Percentiles rank a stretch among this genome's conserved stretches.
phyloP scores from a whole-genome alignment of 2,113 vertebrate species.

The Erythrocercus mccallii region DNA sequence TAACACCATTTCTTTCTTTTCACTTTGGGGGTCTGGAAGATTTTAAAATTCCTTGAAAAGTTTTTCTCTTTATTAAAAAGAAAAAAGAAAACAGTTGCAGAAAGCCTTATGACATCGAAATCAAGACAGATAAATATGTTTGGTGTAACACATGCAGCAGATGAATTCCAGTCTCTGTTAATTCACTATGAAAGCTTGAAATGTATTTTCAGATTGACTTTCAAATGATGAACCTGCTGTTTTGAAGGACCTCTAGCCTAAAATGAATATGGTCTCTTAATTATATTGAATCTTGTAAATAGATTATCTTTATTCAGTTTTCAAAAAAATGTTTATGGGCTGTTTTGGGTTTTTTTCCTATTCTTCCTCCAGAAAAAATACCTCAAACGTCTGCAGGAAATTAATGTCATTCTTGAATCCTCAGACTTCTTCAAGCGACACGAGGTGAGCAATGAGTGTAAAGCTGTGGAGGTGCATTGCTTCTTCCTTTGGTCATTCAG shows the following conservation, averaged over 20 bases:
- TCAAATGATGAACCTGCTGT: background rate
- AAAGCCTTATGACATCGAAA: background rate
- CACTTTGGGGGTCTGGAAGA: background rate
- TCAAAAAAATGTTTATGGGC: background rate
- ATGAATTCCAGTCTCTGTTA: background rate
- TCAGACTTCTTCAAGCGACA: conserved; percentile 93
- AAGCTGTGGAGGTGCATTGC: background rate
- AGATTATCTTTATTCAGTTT: background rate
- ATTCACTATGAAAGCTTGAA: background rate
- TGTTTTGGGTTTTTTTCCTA: background rate
- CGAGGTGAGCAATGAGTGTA: conserved; percentile 79
- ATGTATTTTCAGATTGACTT: background rate
- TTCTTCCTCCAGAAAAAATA: conserved; percentile 81
- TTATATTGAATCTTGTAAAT: background rate
- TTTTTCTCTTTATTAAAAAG: background rate
- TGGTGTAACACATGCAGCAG: background rate
- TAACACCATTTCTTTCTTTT: background rate
- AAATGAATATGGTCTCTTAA: background rate
- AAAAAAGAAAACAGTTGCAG: background rate
- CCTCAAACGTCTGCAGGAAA: conserved; percentile 85
- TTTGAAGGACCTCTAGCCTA: background rate
- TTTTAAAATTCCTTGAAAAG: background rate
- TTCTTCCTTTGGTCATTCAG: background rate
- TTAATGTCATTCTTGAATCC: conserved; percentile 82
- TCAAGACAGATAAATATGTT: background rate